phyloP scores from a whole-genome alignment of 2,888 invertebrate genomes.

The Cephus sareptanus region DNA sequence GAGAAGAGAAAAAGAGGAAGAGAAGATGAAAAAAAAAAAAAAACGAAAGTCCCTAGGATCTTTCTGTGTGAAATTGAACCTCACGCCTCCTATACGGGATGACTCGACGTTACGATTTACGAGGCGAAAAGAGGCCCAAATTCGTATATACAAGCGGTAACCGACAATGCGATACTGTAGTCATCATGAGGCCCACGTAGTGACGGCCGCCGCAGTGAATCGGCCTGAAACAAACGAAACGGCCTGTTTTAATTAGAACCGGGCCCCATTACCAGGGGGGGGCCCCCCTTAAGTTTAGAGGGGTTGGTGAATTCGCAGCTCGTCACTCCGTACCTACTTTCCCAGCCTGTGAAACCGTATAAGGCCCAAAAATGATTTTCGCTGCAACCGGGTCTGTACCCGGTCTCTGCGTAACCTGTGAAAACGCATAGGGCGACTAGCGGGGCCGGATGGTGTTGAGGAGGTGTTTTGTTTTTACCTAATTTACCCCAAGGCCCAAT shows the following conservation, averaged over 20 bases:
- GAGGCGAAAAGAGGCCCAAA: neutral
- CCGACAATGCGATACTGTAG: neutral
- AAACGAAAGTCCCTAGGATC: neutral
- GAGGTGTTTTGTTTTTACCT: slow-evolving; percentile 57
- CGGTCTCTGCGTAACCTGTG: neutral
- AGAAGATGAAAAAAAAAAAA: neutral
- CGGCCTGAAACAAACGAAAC: slow-evolving; percentile 2
- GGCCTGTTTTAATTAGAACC: neutral
- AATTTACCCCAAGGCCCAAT: slow-evolving; percentile 46
- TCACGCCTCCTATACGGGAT: slow-evolving; percentile 21
- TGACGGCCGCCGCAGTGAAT: neutral
- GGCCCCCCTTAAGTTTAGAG: neutral
- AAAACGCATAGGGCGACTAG: neutral
- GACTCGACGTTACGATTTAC: slow-evolving; percentile 15
- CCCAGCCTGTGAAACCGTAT: neutral
- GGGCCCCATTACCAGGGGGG: neutral
- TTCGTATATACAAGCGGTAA: neutral
- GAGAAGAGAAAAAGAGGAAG: neutral
- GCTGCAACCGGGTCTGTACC: neutral
- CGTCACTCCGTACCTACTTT: neutral
- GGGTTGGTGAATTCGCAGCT: neutral
- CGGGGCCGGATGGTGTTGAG: slow-evolving; percentile 10
- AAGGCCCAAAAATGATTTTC: neutral
- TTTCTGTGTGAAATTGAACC: slow-evolving; percentile 29
- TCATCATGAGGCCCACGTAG: neutral